Conservation (phyloP, 2,797 vertebrate species). For the Syngnathus rostellatus region DNA sequence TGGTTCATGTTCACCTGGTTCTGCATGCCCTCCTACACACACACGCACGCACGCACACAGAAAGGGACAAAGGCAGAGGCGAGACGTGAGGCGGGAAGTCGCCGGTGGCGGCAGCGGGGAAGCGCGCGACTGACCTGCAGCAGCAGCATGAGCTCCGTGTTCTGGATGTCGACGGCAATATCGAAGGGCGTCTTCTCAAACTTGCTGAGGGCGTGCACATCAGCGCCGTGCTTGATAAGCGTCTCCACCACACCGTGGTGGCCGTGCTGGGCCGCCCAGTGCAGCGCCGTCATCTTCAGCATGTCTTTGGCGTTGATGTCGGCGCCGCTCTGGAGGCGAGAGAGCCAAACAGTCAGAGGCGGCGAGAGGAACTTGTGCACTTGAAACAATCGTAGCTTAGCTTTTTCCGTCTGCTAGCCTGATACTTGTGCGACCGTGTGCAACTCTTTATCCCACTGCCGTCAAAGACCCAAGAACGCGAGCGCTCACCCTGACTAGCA, state of each 20-base stretch:
- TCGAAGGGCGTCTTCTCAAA: slow-evolving; percentile 89
- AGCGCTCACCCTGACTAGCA: slow-evolving; percentile 77
- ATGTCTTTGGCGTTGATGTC: slow-evolving; percentile 71
- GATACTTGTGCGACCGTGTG: no score
- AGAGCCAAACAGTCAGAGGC: background rate
- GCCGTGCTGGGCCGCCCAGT: slow-evolving; percentile 74
- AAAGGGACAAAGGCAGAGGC: background rate
- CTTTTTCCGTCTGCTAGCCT: no score
- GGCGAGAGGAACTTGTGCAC: no score
- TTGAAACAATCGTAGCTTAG: no score
- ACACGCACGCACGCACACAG: slow-evolving; percentile 1
- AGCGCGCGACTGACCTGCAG: slow-evolving; percentile 71
- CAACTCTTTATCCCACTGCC: no score
- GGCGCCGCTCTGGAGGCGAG: slow-evolving; percentile 53
- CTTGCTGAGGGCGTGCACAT: slow-evolving; percentile 82
- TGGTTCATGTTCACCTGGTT: slow-evolving; percentile 71
- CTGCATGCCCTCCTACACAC: slow-evolving; percentile 82
- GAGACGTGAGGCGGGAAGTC: background rate
- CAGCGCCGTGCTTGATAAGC: slow-evolving; percentile 77
- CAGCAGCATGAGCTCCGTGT: slow-evolving; percentile 77
- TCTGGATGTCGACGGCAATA: slow-evolving; percentile 82
- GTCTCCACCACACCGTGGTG: slow-evolving; percentile 68
- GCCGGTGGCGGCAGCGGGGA: no score
- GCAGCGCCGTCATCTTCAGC: slow-evolving; percentile 76
- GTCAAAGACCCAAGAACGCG: no score